Base-by-base conservation (phyloP, 2,797 vertebrate species). In the Yasuhikotakia modesta region DNA sequence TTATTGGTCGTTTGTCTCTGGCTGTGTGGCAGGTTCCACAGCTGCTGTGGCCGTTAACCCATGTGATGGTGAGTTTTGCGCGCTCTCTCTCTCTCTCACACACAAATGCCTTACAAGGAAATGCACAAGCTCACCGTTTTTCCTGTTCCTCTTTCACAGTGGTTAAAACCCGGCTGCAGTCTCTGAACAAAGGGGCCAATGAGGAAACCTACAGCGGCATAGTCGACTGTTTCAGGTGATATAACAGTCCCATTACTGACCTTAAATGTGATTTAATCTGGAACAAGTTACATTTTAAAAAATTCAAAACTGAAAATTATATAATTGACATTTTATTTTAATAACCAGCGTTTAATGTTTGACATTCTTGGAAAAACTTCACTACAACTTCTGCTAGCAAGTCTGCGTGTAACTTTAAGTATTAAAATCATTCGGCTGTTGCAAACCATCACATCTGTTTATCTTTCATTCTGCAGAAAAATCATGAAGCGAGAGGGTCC, bases 141-240 rank as follows among this genome's bases (percentile, higher is more conserved):
- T 55, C 6, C 32, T 27, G n/a, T 17, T 2, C 14, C 11, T 27
- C 46, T 67, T 39, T 48, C 81, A 2, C 83, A 95, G 94, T 95
- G 79, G 91, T 95, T 70, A 95, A 95, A 86, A 95, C 94, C 0
- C 90, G 94, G 53, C 87, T 95, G 77, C 94, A 95, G 85, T 95
- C 94, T 2, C 81, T 95, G 48, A 92, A 86, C 86, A 94, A 93
- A 90, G 94, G 89, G 0, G 82, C 91, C n/a, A 91, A 70, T 82
- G 94, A 95, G 83, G 94, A 95, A 82, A 83, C 87, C 0, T 95
- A 95, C 86, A 90, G 10, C 11, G 94, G 94, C 1, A 91, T 95
- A 2, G 30, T 92, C 46, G 94, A 95, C 78, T 95, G 94, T 81
- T 80, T 92, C 21, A 90, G 89, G 92, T 93, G 75, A 84, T 80